phyloP scores from a whole-genome alignment of 1,140 invertebrate species.

The Drosophila sproati region DNA sequence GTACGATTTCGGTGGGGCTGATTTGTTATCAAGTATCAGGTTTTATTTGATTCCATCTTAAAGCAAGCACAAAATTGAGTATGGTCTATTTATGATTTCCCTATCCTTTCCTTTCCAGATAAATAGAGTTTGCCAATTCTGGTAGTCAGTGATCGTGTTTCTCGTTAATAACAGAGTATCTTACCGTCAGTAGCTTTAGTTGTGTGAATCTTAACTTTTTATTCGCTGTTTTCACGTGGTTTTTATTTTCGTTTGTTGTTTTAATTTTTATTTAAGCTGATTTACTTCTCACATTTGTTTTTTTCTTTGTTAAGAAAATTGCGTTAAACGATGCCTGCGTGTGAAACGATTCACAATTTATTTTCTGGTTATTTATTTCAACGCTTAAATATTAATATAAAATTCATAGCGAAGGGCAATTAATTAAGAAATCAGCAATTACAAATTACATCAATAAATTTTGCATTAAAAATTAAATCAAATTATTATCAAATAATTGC shows the following conservation, averaged over 20 bases:
- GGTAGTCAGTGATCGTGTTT: no score
- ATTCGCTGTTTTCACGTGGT: constrained; percentile 40
- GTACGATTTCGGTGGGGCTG: no score
- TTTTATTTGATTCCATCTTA: no score
- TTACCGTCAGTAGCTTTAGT: no score
- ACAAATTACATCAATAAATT: background rate
- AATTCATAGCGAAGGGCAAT: background rate
- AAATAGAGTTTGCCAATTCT: no score
- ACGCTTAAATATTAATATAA: constrained; percentile 13
- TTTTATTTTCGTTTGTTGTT: constrained; percentile 20
- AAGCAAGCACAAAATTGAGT: no score
- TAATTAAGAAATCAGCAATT: constrained; percentile 20
- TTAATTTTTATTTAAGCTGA: background rate
- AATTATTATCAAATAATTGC: no score
- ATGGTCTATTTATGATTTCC: no score
- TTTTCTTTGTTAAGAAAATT: background rate
- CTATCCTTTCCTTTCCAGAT: no score
- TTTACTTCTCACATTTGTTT: background rate
- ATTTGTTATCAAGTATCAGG: no score
- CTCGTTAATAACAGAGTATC: no score
- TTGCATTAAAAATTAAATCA: background rate
- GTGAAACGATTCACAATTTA: constrained; percentile 12
- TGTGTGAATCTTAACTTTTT: constrained; percentile 11
- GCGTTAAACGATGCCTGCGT: background rate
- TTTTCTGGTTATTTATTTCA: constrained; percentile 14